These are phyloP conservation scores for Gadopsis bispinosus DNA, from an alignment of 2,797 vertebrate species.

Conservation along the genomic window DNA sequence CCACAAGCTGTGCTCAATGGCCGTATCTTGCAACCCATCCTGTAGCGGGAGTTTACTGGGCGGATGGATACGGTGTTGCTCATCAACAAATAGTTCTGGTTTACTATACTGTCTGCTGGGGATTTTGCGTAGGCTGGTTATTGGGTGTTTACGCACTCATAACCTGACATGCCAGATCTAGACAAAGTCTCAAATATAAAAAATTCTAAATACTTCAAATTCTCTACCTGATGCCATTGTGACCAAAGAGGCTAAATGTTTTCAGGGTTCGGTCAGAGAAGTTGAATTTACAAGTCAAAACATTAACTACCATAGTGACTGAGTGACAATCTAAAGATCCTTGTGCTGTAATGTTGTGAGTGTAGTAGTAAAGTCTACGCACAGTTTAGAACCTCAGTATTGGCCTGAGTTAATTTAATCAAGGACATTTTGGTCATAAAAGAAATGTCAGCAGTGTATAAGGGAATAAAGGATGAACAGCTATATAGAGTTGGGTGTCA, in stretches of 20 bases:
- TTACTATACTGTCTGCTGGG: too few species aligned
- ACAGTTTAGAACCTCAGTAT: background rate
- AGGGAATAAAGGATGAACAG: background rate
- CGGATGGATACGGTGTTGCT: too few species aligned
- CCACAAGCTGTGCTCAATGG: too few species aligned
- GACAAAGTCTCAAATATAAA: too few species aligned
- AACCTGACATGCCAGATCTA: too few species aligned
- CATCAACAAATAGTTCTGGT: too few species aligned
- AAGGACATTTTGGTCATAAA: background rate
- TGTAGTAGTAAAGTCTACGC: background rate
- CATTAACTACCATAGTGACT: background rate
- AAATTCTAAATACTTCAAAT: background rate
- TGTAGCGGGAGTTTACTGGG: too few species aligned
- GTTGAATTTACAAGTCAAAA: background rate
- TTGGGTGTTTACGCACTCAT: too few species aligned
- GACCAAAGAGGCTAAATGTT: background rate
- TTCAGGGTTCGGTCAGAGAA: background rate
- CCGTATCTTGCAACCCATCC: too few species aligned
- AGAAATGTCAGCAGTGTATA: background rate
- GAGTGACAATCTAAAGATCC: background rate
- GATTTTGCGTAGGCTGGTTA: too few species aligned
- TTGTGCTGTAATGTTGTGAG: background rate
- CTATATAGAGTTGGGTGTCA: background rate
- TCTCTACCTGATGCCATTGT: background rate
- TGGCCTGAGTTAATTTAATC: background rate